Evolutionary conservation across 2,113 vertebrate genomes (phyloP), one percentile per base, ranked within the genome.

Genomic region (Plestiodon gilberti): DNA sequence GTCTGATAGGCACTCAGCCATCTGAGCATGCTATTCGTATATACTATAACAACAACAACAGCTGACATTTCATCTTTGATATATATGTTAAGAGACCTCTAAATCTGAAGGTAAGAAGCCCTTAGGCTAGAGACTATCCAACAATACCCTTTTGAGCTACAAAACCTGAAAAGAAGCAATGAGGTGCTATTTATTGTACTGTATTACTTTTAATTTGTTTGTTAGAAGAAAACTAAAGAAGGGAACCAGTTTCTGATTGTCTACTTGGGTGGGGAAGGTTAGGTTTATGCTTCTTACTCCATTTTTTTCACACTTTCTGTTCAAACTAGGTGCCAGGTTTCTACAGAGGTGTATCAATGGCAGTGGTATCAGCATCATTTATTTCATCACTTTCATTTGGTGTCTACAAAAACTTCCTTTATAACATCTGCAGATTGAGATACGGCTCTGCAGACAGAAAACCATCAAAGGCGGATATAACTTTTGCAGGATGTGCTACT

Each of bases 321-420:
- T 77, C 76, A 59, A 48, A 87, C 62, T 82, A 98, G 98, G 83
- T 97, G 6, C 35, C 91, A 75, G 97, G 98, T 2, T 98, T 98
- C 95, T 98, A 97, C 92, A 95, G 96, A 73, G 98, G 98, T 7
- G 94, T 98, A 87, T 97, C 96, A 0, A 96, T 97, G 69, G 97
- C 98, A 0, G 94, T 95, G 8, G 95, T 96, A 28, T 93, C 96
- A 0, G 96, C 97, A 20, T 97, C 97, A 0, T 70, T 95, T 85
- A 96, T 97, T 82, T 97, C 97, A 0, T 98, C 98, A 0, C 92
- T 98, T 86, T 97, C 97, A 0, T 98, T 98, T 1, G 98, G 98
- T 69, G 95, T 96, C 0, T 98, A 98, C 92, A 96, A 82, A 87
- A 97, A 96, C 80, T 93, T 92, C 78, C 97, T 98, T 0, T 89